Percentiles rank a stretch among this genome's conserved stretches.
Conservation (phyloP, 2,797 vertebrate species). For the Myotis pilosus region DNA sequence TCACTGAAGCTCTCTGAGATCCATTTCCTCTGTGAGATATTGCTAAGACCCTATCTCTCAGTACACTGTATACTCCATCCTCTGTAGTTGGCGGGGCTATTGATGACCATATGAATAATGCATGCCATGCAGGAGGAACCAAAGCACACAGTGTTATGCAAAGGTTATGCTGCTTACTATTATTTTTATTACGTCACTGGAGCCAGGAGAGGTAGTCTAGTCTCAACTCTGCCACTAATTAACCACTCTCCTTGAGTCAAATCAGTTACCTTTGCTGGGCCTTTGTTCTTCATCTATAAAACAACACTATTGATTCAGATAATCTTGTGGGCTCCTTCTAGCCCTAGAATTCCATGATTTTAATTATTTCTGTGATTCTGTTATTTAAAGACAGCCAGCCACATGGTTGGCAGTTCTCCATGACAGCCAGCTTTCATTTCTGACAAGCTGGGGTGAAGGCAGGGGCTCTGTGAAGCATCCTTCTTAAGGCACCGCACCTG, state of each 20-base stretch:
- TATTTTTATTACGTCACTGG: constrained; percentile 25
- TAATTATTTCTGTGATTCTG: constrained; percentile 62
- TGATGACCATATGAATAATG: constrained; percentile 54
- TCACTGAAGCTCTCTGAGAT: neutral
- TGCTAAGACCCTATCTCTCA: neutral
- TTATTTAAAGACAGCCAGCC: constrained; percentile 62
- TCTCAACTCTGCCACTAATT: constrained; percentile 43
- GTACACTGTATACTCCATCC: neutral
- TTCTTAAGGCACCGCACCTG: neutral
- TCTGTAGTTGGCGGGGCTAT: constrained; percentile 20
- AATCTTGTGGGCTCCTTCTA: constrained; percentile 32
- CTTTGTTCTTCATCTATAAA: constrained; percentile 60
- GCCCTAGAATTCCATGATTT: constrained; percentile 51
- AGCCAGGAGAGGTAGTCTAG: constrained; percentile 24
- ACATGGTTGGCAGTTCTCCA: neutral
- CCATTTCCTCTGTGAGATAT: neutral
- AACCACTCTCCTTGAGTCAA: constrained; percentile 37
- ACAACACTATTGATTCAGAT: constrained; percentile 43
- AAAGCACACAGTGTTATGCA: neutral
- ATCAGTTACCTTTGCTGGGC: constrained; percentile 24
- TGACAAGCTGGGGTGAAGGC: neutral
- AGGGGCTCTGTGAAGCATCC: neutral
- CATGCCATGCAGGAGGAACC: neutral
- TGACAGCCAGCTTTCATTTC: neutral
- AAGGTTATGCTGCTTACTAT: constrained; percentile 5